Evolutionary conservation across 2,113 vertebrate genomes (phyloP).

Genomic region (Aptenodytes forsteri): DNA sequence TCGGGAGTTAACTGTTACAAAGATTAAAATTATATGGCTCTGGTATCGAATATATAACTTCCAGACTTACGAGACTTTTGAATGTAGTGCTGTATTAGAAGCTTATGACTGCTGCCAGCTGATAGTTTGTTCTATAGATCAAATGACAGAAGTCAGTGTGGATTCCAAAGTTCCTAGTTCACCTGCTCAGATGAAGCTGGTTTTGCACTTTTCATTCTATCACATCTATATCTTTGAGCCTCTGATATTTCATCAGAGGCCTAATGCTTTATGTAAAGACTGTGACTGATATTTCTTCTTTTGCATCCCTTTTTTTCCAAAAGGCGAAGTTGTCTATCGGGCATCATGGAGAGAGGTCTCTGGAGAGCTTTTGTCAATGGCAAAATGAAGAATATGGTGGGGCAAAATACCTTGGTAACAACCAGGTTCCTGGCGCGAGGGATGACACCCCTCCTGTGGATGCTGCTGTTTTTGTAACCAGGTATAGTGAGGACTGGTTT

Average conservation of each 20-base stretch:
- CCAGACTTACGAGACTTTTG: neutral
- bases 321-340: slow-evolving; percentile 89
- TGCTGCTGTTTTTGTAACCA: slow-evolving; percentile 93
- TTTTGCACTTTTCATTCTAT: neutral
- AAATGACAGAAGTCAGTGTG: neutral
- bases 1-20: neutral
- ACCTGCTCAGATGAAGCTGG: neutral
- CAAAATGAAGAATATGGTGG: slow-evolving; percentile 92
- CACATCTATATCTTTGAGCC: neutral
- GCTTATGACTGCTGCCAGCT: neutral
- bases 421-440: slow-evolving; percentile 87
- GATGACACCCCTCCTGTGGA: slow-evolving; percentile 88
- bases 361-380: slow-evolving; percentile 98
- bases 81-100: neutral
- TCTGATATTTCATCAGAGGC: neutral
- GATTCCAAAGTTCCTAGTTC: neutral
- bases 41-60: neutral
- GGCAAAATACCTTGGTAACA: slow-evolving; percentile 86
- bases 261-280: neutral
- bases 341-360: slow-evolving; percentile 90
- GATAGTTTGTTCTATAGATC: neutral
- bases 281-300: neutral
- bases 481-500: slow-evolving; percentile 70
- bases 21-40: neutral
- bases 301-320: neutral